Evolutionary conservation across 1,140 invertebrate genomes (phyloP).

Genomic region (Acromyrmex charruanus): DNA sequence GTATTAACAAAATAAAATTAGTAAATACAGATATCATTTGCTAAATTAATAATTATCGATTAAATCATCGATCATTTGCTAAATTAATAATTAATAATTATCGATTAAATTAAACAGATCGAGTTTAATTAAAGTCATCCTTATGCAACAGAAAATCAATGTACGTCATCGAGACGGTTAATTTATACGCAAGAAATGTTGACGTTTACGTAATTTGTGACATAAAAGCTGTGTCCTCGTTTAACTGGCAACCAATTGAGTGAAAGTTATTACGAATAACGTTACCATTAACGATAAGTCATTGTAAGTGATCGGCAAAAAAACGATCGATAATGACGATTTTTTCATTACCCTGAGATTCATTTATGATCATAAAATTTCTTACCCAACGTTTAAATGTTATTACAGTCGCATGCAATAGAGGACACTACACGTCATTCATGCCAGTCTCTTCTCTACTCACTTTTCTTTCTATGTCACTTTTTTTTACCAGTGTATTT

Average conservation of each 20-base stretch:
- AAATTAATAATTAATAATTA: too few relatives aligned
- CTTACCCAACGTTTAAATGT: not conserved
- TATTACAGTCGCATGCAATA: not conserved
- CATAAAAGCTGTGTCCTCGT: not conserved
- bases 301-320: too few relatives aligned
- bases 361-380: not conserved
- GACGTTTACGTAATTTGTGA: slow-evolving; percentile 4
- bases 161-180: not conserved
- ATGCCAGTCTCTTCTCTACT: not conserved
- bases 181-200: not conserved
- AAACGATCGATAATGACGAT: too few relatives aligned
- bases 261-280: not conserved
- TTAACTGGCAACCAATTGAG: not conserved
- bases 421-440: not conserved
- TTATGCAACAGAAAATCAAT: not conserved
- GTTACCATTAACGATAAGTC: not conserved
- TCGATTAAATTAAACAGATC: too few relatives aligned
- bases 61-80: too few relatives aligned
- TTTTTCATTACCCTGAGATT: too few relatives aligned
- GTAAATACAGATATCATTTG: too few relatives aligned
- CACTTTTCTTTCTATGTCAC: not conserved
- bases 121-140: too few relatives aligned
- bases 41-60: too few relatives aligned
- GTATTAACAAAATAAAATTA: too few relatives aligned
- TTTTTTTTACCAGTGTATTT: not conserved